Evolutionary conservation across 2,888 invertebrate genomes (phyloP).

Genomic region (Orthonychiurus folsomi): DNA sequence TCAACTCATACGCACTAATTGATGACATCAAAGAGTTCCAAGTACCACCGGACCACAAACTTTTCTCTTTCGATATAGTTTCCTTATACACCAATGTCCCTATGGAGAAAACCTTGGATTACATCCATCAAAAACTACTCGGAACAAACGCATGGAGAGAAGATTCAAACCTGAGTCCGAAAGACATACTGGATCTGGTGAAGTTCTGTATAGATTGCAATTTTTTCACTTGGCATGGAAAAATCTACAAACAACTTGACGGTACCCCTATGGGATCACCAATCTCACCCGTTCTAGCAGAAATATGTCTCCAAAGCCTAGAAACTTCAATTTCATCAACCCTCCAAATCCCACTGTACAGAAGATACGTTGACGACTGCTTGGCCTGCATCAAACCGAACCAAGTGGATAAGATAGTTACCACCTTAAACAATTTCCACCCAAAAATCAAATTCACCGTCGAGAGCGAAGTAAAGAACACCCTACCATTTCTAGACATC

Average conservation of each 20-base stretch:
- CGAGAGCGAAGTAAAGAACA: too few species aligned
- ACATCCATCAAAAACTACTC: background rate
- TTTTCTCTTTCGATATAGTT: background rate
- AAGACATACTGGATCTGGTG: background rate
- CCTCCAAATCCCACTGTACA: too few species aligned
- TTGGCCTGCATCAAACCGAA: too few species aligned
- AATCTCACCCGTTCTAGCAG: too few species aligned
- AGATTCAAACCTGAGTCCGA: background rate
- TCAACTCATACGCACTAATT: background rate
- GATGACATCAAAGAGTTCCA: background rate
- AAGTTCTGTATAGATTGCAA: background rate
- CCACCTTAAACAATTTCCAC: too few species aligned
- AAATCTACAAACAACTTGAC: background rate
- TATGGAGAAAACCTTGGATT: background rate
- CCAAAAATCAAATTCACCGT: too few species aligned
- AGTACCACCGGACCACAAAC: background rate
- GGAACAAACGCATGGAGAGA: background rate
- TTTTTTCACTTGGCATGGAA: background rate
- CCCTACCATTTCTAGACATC: slow-evolving; percentile 1
- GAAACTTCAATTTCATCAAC: too few species aligned
- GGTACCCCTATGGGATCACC: too few species aligned
- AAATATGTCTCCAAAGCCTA: too few species aligned
- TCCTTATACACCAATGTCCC: slow-evolving; percentile 4
- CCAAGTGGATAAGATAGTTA: too few species aligned
- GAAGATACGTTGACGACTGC: too few species aligned